These are phyloP conservation scores for Acropora tenuis DNA, from an alignment of 64 coral and sea anemone species.

Conservation along the genomic window DNA sequence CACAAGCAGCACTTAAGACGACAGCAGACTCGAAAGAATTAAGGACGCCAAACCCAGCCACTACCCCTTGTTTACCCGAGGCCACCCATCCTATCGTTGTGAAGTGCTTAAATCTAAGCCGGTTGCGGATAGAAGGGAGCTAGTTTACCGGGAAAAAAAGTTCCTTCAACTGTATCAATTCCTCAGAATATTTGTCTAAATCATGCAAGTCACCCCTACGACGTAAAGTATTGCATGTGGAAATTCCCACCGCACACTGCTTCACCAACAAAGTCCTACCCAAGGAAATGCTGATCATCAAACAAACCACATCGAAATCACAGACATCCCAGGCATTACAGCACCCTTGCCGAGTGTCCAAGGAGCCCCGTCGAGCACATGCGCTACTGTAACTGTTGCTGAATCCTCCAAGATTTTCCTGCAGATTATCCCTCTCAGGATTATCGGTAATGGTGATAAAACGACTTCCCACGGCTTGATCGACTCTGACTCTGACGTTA, in stretches of 20 bases:
- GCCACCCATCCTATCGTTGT: conserved; percentile 24
- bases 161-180: conserved; percentile 48
- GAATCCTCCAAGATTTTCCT: conserved; percentile 6
- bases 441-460: not conserved
- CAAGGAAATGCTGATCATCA: conserved; percentile 7
- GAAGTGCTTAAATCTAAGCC: conserved; percentile 23
- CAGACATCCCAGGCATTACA: not conserved
- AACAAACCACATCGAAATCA: not conserved
- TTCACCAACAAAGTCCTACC: conserved; percentile 19
- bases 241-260: conserved; percentile 42
- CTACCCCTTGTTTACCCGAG: conserved; percentile 13
- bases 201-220: conserved; percentile 33
- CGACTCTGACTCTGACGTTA: conserved; percentile 33
- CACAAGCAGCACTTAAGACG: not conserved
- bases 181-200: conserved; percentile 35
- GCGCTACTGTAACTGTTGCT: not conserved
- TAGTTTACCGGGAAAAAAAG: conserved; percentile 5
- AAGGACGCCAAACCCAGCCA: not conserved
- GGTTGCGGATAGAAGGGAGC: conserved; percentile 24
- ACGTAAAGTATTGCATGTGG: conserved; percentile 10
- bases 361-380: not conserved
- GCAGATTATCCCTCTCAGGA: conserved; percentile 38
- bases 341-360: not conserved
- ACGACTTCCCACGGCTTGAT: conserved; percentile 17
- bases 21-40: not conserved